Evolutionary conservation across 1,140 invertebrate genomes (phyloP).

Genomic region (Euura saliciscinereae): DNA sequence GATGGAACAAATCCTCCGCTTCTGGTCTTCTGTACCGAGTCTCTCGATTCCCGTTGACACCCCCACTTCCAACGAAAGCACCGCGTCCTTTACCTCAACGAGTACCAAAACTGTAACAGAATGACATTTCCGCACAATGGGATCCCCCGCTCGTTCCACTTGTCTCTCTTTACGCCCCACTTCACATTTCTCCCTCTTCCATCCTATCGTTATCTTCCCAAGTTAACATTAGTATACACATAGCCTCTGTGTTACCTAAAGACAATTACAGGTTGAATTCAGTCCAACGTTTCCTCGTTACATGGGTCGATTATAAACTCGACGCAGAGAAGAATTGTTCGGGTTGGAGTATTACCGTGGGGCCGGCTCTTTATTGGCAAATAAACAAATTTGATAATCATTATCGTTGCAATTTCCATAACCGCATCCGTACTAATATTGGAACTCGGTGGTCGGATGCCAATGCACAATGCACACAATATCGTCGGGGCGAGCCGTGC

Average conservation of each 20-base stretch:
- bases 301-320: background rate
- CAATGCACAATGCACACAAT: conserved; percentile 32
- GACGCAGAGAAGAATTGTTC: background rate
- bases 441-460: conserved; percentile 16
- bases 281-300: too few species aligned
- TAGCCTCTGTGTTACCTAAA: too few species aligned
- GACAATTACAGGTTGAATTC: too few species aligned
- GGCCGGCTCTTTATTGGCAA: conserved; percentile 10
- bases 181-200: too few species aligned
- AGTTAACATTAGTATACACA: too few species aligned
- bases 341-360: background rate
- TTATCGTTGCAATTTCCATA: conserved; percentile 45
- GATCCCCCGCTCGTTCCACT: background rate
- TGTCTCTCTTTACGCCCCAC: background rate
- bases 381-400: conserved; percentile 48
- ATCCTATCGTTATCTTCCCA: too few species aligned
- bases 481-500: conserved; percentile 21
- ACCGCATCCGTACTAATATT: conserved; percentile 45
- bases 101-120: background rate
- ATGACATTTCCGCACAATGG: conserved; percentile 2
- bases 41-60: too few species aligned
- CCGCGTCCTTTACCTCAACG: background rate
- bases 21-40: too few species aligned
- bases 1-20: too few species aligned
- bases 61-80: too few species aligned